phyloP scores from a whole-genome alignment of 2,113 vertebrate genomes.

The Nansenia antarctica region DNA sequence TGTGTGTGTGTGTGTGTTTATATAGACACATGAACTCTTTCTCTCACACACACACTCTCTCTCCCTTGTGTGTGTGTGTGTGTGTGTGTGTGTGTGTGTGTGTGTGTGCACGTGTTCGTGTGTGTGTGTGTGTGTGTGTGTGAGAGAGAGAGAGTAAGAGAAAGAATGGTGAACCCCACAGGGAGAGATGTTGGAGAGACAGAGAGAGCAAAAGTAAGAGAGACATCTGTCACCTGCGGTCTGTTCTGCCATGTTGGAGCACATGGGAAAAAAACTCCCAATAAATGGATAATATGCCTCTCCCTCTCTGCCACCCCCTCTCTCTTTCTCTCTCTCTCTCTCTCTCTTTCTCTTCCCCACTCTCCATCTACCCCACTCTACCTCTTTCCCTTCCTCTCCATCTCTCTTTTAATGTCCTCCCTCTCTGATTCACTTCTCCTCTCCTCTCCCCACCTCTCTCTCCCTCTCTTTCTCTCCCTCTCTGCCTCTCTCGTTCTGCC shows the following conservation, averaged over 20 bases:
- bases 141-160: not conserved
- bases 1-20: too few species aligned
- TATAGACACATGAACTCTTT: too few species aligned
- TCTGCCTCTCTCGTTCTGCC: not conserved
- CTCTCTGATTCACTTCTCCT: not conserved
- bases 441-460: not conserved
- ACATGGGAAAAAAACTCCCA: not conserved
- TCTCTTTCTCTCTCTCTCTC: not conserved
- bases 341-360: not conserved
- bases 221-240: conserved; percentile 1
- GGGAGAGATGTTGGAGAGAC: not conserved
- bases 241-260: not conserved
- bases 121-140: too few species aligned
- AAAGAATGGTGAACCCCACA: not conserved
- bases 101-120: too few species aligned
- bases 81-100: too few species aligned
- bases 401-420: not conserved
- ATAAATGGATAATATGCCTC: conserved; percentile 4
- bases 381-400: not conserved
- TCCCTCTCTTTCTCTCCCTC: not conserved
- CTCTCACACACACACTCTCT: too few species aligned
- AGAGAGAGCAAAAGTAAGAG: not conserved
- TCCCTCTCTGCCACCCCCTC: not conserved
- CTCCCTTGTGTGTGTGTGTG: too few species aligned
- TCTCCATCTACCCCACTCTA: not conserved